phyloP scores from a whole-genome alignment of 2,888 invertebrate genomes.

The Eutolmus rufibarbis region DNA sequence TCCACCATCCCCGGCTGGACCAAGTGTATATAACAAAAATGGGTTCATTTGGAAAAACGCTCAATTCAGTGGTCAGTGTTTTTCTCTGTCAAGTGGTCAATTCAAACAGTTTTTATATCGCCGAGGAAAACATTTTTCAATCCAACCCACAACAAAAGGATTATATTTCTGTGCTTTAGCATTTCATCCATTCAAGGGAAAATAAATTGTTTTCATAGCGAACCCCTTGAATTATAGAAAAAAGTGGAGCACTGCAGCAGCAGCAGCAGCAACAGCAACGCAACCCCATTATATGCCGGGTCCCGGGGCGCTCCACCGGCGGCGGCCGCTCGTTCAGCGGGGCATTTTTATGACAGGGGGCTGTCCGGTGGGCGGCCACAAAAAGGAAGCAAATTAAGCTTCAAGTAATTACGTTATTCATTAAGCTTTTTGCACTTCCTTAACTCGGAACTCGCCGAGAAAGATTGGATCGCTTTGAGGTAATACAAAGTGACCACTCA shows the following conservation, averaged over 20 bases:
- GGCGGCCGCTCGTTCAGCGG: neutral
- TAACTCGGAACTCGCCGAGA: conserved; percentile 9
- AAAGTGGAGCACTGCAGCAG: conserved; percentile 33
- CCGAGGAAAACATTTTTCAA: conserved; percentile 30
- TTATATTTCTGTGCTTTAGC: conserved; percentile 43
- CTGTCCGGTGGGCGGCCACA: conserved; percentile 30
- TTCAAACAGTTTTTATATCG: conserved; percentile 53
- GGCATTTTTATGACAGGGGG: conserved; percentile 28
- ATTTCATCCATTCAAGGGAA: conserved; percentile 37
- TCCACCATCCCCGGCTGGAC: neutral
- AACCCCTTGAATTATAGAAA: conserved; percentile 41
- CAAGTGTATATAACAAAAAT: conserved; percentile 16
- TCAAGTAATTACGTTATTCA: conserved; percentile 37
- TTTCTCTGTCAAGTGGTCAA: conserved; percentile 52
- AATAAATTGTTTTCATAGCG: conserved; percentile 46
- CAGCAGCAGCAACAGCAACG: conserved; percentile 26
- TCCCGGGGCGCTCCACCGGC: neutral
- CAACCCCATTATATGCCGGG: conserved; percentile 1
- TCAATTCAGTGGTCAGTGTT: conserved; percentile 51
- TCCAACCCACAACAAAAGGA: conserved; percentile 44
- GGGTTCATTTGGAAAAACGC: conserved; percentile 52
- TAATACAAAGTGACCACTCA: conserved; percentile 39
- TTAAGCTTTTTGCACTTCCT: conserved; percentile 30
- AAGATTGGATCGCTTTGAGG: conserved; percentile 26
- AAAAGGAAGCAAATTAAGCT: conserved; percentile 35